These are phyloP conservation scores for Beris chalybata DNA, from an alignment of 2,888 invertebrate genomes.

Conservation along the genomic window DNA sequence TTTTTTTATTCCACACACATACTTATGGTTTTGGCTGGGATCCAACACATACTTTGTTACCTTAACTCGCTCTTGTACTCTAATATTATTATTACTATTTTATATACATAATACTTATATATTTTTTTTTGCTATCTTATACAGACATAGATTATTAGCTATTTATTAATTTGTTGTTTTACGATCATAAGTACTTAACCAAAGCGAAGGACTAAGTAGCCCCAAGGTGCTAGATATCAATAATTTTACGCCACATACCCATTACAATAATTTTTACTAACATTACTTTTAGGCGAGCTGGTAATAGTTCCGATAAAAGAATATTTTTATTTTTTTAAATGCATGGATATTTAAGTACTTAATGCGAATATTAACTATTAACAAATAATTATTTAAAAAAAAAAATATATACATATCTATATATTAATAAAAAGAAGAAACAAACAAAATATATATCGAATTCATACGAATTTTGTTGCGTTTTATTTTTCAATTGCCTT, in stretches of 20 bases:
- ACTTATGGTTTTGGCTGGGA: constrained; percentile 16
- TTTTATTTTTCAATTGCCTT: constrained; percentile 28
- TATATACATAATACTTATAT: not conserved
- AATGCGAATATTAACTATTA: constrained; percentile 19
- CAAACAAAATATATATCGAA: constrained; percentile 12
- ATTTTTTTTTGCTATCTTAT: too few species aligned
- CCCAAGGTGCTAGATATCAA: not conserved
- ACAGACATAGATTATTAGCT: not conserved
- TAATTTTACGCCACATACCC: constrained; percentile 27
- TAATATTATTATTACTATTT: constrained; percentile 23
- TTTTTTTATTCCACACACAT: not conserved
- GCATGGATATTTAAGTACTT: constrained; percentile 26
- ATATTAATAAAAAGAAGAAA: too few species aligned
- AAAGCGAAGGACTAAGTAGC: not conserved
- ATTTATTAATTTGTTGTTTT: constrained; percentile 17
- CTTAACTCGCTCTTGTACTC: constrained; percentile 16
- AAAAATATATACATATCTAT: too few species aligned
- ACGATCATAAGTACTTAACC: constrained; percentile 1
- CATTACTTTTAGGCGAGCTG: constrained; percentile 5
- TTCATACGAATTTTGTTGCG: constrained; percentile 16
- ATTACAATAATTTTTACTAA: constrained; percentile 26
- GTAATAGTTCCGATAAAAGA: constrained; percentile 6
- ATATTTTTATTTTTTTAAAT: not conserved
- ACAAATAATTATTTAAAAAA: too few species aligned
- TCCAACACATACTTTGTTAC: constrained; percentile 9